Percentiles rank a stretch among this genome's conserved stretches.
Conservation (phyloP, 2,113 vertebrate genomes). For the Lycocorax pyrrhopterus region DNA sequence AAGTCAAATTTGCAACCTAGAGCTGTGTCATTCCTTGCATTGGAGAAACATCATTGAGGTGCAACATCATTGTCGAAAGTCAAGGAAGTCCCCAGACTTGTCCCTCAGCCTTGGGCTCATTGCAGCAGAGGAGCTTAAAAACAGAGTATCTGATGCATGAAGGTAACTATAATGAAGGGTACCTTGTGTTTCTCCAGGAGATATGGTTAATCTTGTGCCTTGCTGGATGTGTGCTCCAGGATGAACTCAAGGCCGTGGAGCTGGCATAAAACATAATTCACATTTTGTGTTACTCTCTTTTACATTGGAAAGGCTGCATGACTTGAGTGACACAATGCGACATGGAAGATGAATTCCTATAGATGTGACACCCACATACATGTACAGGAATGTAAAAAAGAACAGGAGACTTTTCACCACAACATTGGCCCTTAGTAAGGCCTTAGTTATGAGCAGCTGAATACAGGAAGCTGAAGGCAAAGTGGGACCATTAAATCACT, state of each 20-base stretch:
- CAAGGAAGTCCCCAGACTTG: neutral
- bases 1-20: neutral
- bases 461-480: neutral
- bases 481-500: slow-evolving; percentile 12
- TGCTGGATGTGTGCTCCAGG: neutral
- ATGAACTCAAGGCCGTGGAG: neutral
- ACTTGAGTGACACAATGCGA: neutral
- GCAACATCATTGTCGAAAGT: neutral
- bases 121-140: neutral
- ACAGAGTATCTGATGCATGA: neutral
- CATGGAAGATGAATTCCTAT: neutral
- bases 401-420: neutral
- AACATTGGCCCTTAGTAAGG: neutral
- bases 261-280: neutral
- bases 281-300: neutral
- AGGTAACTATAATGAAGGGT: neutral
- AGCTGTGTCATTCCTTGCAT: neutral
- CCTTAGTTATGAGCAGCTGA: slow-evolving; percentile 3
- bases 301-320: neutral
- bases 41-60: neutral
- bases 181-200: neutral
- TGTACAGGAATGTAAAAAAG: neutral
- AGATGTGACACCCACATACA: fast-evolving
- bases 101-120: neutral
- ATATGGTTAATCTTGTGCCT: neutral